Conservation (phyloP, 2,797 vertebrate species). For the Artibeus jamaicensis region DNA sequence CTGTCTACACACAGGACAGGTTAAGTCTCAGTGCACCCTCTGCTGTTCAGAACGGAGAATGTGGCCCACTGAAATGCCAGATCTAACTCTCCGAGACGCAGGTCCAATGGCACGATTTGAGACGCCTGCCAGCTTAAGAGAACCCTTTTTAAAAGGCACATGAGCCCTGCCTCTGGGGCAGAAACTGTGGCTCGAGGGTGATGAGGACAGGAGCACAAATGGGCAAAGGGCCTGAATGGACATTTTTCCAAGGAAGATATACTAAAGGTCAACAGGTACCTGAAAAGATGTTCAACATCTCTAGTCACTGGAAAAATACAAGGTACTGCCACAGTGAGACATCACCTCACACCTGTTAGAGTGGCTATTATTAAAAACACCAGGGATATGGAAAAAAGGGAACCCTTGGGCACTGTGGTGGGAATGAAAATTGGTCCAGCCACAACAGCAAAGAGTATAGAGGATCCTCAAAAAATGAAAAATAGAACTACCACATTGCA, state of each 20-base stretch:
- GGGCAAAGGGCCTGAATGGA: not conserved
- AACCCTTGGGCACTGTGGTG: not conserved
- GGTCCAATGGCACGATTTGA: fast-evolving
- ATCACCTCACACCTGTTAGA: not conserved
- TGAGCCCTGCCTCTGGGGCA: not conserved
- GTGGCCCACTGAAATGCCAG: not conserved
- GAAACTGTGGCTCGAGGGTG: not conserved
- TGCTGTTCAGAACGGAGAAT: slow-evolving; percentile 36
- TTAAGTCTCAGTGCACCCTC: not conserved
- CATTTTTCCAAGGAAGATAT: not conserved
- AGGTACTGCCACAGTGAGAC: not conserved
- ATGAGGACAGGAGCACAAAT: not conserved
- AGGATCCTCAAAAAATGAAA: not conserved
- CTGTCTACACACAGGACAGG: fast-evolving
- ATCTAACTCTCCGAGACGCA: not conserved
- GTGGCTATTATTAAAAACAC: not conserved
- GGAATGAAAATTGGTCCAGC: not conserved
- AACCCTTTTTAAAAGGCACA: not conserved
- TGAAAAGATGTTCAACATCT: not conserved
- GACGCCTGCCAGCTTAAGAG: not conserved
- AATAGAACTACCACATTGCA: not conserved
- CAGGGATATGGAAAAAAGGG: not conserved
- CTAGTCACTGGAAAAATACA: not conserved
- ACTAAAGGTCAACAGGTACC: not conserved
- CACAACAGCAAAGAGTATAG: not conserved